Evolutionary conservation across 1,140 invertebrate genomes (phyloP).

Genomic region (Orchesella cincta): DNA sequence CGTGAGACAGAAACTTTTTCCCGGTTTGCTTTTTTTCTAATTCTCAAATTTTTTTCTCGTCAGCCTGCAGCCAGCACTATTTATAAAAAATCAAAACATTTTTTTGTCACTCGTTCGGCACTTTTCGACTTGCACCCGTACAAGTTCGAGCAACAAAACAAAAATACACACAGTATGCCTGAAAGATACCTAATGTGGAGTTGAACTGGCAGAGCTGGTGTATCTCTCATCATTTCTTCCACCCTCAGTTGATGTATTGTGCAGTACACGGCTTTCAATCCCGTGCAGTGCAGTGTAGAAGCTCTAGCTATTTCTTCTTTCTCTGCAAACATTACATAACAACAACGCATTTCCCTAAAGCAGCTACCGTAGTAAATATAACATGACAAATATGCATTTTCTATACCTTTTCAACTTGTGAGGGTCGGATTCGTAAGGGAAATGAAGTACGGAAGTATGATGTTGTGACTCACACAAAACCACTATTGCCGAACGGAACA

Average conservation of each 20-base stretch:
- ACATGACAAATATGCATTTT: constrained; percentile 5
- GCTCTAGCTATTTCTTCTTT: background rate
- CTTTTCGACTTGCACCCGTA: background rate
- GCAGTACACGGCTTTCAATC: background rate
- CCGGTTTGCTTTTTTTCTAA: constrained; percentile 14
- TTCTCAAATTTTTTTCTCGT: constrained; percentile 5
- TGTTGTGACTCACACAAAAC: constrained; percentile 3
- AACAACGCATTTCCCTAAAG: constrained; percentile 10
- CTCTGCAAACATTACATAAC: constrained; percentile 14
- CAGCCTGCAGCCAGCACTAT: background rate
- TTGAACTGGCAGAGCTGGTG: background rate
- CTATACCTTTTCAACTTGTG: background rate
- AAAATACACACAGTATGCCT: background rate
- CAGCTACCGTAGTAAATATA: background rate
- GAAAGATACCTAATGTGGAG: background rate
- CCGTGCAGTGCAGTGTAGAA: background rate
- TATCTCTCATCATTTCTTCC: background rate
- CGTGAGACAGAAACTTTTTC: constrained; percentile 24
- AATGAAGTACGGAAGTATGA: background rate
- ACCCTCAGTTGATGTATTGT: background rate
- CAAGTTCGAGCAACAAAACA: background rate
- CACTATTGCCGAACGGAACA: background rate
- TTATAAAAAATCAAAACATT: constrained; percentile 28
- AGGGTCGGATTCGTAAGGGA: background rate
- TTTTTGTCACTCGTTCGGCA: constrained; percentile 1